Percentiles rank a stretch among this genome's conserved stretches.
Evolutionary conservation across 2,888 invertebrate genomes (phyloP).

Genomic region (Apotomis capreana): DNA sequence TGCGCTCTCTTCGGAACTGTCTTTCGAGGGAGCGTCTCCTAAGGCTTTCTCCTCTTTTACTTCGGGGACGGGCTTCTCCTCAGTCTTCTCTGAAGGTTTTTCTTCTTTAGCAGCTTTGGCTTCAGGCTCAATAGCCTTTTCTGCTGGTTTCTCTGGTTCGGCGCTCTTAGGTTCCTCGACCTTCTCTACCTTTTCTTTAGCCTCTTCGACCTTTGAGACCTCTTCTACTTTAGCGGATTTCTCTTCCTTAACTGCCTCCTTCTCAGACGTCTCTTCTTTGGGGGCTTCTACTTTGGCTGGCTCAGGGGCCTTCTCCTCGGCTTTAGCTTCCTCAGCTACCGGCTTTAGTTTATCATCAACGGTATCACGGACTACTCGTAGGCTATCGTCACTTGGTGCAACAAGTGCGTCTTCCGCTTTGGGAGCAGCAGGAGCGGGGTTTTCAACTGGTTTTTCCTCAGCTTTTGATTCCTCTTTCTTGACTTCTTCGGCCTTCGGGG

Average conservation of each 20-base stretch:
- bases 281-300: constrained; percentile 43
- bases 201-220: constrained; percentile 38
- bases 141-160: constrained; percentile 44
- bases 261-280: constrained; percentile 32
- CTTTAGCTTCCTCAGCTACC: constrained; percentile 45
- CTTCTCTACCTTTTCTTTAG: constrained; percentile 41
- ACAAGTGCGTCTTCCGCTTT: constrained; percentile 37
- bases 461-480: constrained; percentile 46
- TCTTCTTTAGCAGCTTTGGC: constrained; percentile 47
- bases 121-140: constrained; percentile 44
- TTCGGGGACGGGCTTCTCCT: constrained; percentile 39
- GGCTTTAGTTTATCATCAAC: constrained; percentile 63
- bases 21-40: constrained; percentile 55
- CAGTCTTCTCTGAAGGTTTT: constrained; percentile 34
- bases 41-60: constrained; percentile 51
- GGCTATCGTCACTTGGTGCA: constrained; percentile 55
- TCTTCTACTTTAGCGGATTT: constrained; percentile 40
- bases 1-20: constrained; percentile 62
- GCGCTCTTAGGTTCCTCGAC: constrained; percentile 39
- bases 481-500: constrained; percentile 38
- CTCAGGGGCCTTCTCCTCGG: constrained; percentile 39
- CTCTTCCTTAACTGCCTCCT: constrained; percentile 35
- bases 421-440: constrained; percentile 44
- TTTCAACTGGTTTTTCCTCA: constrained; percentile 49
- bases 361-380: constrained; percentile 71